Evolutionary conservation across 2,797 vertebrate species (phyloP), one percentile per base, ranked within the genome.

Genomic region (Molossus molossus): DNA sequence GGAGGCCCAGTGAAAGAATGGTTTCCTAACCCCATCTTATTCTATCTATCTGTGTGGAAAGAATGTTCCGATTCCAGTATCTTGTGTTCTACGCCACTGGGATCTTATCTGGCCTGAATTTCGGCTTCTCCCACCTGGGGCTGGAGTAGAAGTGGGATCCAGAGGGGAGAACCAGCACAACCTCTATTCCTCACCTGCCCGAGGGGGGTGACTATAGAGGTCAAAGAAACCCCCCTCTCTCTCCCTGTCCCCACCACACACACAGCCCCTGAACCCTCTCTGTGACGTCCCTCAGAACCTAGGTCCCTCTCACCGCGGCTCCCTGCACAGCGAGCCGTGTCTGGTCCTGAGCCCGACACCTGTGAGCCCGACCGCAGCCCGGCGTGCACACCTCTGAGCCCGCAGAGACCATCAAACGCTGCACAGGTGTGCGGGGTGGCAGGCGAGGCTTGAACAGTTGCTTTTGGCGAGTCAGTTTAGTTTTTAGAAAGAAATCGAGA

Each of bases 261-360:
- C 25, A 65, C 0, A 3, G 25, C 21, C 50, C 15, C 17, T 13
- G 10, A 9, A 17, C 48, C 13, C 29, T 73, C 37, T 40, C 27
- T 23, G 11, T 1, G n/a, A 10, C 3, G 9, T 33, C 6, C n/a
- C 27, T 72, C 25, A 21, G 18, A 83, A 65, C 53, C 17, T 29
- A 18, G 0, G 3, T 40, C 9, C 37, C 21, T 64, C n/a, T 1
- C 2, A 6, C 15, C 9, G 9, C n/a, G 20, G 11, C 27, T 65
- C 25, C 33, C 13, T 65, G 18, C 9, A 20, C 40, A 53, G 10
- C 2, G 17, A 64, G 13, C 55, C 40, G 37, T 5, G 40, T 18
- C 25, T 7, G 6, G 5, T 14, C 4, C 25, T 5, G 10, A 1
- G 6, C 7, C 50, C 8, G 2, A 23, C 20, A 70, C 18, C 40